Evolutionary conservation across 1,140 invertebrate species (phyloP).

Genomic region (Heliconius hewitsoni): DNA sequence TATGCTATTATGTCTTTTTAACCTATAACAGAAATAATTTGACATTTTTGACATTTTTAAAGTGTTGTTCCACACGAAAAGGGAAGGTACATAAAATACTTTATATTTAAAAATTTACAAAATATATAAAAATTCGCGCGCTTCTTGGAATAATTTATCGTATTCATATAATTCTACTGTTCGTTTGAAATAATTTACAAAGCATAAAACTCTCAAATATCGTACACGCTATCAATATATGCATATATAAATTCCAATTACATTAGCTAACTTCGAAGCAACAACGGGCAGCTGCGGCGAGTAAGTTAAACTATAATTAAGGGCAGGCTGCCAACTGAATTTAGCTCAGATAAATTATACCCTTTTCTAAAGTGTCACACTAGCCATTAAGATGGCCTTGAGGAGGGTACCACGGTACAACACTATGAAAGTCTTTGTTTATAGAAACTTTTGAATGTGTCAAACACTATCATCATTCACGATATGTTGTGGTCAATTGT

Average conservation of each 20-base stretch:
- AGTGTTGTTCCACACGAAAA: too few relatives aligned
- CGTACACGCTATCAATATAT: conserved; percentile 4
- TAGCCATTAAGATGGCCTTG: conserved; percentile 31
- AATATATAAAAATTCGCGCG: too few relatives aligned
- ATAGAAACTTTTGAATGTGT: conserved; percentile 1
- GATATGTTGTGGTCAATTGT: background rate
- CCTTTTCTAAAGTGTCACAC: conserved; percentile 57
- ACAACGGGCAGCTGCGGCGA: conserved; percentile 46
- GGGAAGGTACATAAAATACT: too few relatives aligned
- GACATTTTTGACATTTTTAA: too few relatives aligned
- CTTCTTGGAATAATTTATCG: too few relatives aligned
- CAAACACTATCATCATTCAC: background rate
- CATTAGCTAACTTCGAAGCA: conserved; percentile 31
- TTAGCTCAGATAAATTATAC: conserved; percentile 74
- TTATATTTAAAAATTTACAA: too few relatives aligned
- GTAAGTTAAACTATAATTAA: conserved; percentile 78
- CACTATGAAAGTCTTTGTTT: conserved; percentile 17
- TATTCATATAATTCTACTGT: too few relatives aligned
- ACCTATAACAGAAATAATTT: too few relatives aligned
- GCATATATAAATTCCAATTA: conserved; percentile 39
- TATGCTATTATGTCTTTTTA: too few relatives aligned
- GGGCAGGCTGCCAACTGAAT: conserved; percentile 58
- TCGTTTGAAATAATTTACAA: too few relatives aligned
- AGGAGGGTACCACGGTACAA: conserved; percentile 14
- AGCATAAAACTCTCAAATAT: background rate